Conservation (phyloP, 2,113 vertebrate genomes). For the Diadophis punctatus region DNA sequence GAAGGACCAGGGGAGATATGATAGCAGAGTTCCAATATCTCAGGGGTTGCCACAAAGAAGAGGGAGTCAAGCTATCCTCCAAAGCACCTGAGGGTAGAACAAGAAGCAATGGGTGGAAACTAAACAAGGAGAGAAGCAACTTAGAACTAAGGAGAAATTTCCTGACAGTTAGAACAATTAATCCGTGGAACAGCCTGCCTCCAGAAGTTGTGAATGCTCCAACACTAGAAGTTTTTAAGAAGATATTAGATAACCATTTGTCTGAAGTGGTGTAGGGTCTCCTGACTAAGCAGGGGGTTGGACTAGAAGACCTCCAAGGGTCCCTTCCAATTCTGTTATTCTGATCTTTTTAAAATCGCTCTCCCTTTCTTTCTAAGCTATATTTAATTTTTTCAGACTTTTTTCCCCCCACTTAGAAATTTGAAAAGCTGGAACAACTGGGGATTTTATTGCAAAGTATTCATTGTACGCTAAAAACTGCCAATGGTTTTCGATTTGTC, state of each 20-base stretch:
- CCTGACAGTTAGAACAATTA: neutral
- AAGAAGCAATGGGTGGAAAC: no score
- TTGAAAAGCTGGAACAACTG: neutral
- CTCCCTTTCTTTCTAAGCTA: neutral
- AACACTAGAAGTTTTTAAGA: neutral
- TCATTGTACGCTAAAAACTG: neutral
- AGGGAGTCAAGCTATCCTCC: neutral
- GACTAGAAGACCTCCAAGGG: neutral
- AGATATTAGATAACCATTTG: neutral
- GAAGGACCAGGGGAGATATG: neutral
- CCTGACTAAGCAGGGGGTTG: neutral
- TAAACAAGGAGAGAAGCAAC: neutral
- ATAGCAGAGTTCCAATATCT: neutral
- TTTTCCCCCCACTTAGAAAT: neutral
- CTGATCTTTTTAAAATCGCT: neutral
- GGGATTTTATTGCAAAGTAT: neutral
- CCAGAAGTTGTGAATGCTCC: neutral
- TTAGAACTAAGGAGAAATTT: neutral
- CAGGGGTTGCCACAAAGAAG: neutral
- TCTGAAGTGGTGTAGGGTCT: neutral
- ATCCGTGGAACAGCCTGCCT: neutral
- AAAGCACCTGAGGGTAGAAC: neutral
- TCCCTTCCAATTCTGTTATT: neutral
- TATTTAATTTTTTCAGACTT: neutral
- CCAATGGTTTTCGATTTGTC: neutral